A percentile compares a stretch with the other conserved stretches of the same genome.
Evolutionary conservation across 2,888 invertebrate genomes (phyloP).

Genomic region (Phymatocera aterrima): DNA sequence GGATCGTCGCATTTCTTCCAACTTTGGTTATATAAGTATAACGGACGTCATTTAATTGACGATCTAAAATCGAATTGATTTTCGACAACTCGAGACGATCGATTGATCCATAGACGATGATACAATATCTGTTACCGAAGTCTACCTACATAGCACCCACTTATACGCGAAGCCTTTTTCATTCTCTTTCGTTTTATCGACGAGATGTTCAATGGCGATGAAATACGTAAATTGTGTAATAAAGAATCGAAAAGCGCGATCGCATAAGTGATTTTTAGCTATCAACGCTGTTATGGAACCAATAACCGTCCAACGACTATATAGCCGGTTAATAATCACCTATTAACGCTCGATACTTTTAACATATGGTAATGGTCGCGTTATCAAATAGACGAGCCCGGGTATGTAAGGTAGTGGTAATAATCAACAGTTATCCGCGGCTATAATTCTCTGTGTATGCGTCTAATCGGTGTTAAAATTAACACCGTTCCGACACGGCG

Average conservation of each 20-base stretch:
- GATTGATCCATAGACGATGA: no score
- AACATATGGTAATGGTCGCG: not conserved
- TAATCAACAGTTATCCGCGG: not conserved
- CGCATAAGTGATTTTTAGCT: no score
- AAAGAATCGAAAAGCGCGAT: conserved; percentile 1
- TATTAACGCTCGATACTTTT: not conserved
- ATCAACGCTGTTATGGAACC: not conserved
- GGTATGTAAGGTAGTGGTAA: not conserved
- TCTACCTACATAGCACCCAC: no score
- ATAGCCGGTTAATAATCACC: not conserved
- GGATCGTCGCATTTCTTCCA: no score
- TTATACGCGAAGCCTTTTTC: no score
- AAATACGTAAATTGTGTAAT: not conserved
- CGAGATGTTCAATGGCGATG: not conserved
- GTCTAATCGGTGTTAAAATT: not conserved
- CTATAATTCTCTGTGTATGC: not conserved
- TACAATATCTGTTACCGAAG: no score
- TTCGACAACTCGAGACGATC: no score
- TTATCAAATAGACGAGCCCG: not conserved
- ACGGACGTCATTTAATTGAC: no score
- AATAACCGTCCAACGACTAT: conserved; percentile 4
- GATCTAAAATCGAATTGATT: no score
- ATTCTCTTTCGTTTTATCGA: no score
- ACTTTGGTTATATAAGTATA: no score
- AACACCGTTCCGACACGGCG: not conserved